Base-by-base conservation (phyloP, 30 jellyfish, hydroid and myxozoan genomes). In the Aurelia sp. region DNA sequence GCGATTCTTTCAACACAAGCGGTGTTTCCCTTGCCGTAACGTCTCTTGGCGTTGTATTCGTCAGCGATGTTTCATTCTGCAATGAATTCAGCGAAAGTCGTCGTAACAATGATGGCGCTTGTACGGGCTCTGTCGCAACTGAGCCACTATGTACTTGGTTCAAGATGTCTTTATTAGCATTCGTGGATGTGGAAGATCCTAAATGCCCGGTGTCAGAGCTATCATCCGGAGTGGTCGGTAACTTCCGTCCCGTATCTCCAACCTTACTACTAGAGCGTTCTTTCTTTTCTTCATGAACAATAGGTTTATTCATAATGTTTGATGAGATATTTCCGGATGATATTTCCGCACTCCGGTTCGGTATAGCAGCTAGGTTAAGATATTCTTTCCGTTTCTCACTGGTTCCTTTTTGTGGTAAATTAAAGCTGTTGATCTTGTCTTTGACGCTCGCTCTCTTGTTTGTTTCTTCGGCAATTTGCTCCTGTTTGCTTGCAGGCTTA, bases 71-170 rank as follows among this genome's bases (percentile, higher is more conserved):
- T 11, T 76, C 86, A 41, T 30, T 30, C 66, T 18, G 20, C 41
- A 47, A 13, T 18, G 86, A 57, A 61, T 76, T 76, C 12, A 22
- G 86, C 65, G 86, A 76, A 0, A 76, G 73, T 76, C 86, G 22
- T 21, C 86, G 76, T 76, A 76, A 55, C 86, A 76, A 55, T 67
- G 86, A 76, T 2, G 86, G 86, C 17, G 86, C 76, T 37, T 76
- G 86, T 23, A 76, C 86, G 10, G 86, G 66, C 22, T 76, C 86
- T 16, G 86, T 57, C 23, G 86, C 52, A 9, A 76, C 86, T 15
- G 65, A 11, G 19, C 55, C 55, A 44, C 55, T 44, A 6, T 44
- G 55, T 16, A 10, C 6, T 44, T 44, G 55, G 55, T 10, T 44
- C 55, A 13, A 44, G 10, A 44, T 44, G 55, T 44, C 55, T 44